These are phyloP conservation scores for Sarcophaga bullata DNA, from an alignment of 1,140 invertebrate genomes.

Conservation along the genomic window DNA sequence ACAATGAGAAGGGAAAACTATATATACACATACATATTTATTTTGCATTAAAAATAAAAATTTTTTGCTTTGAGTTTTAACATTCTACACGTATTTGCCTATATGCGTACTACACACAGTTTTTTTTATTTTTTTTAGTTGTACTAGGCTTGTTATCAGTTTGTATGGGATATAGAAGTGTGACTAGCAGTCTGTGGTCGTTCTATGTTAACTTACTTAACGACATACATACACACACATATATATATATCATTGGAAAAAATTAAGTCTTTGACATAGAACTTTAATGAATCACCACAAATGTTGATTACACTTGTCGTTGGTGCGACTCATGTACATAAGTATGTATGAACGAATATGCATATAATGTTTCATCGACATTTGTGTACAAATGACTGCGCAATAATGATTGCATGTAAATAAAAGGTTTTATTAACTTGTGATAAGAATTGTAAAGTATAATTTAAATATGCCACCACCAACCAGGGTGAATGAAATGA, in stretches of 20 bases:
- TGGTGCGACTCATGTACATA: neutral
- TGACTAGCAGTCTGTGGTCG: too few relatives aligned
- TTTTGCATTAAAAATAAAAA: neutral
- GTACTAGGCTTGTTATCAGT: too few relatives aligned
- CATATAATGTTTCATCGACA: neutral
- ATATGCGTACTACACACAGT: neutral
- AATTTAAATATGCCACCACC: too few relatives aligned
- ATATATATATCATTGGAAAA: neutral
- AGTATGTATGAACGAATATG: neutral
- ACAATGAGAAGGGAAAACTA: constrained; percentile 9
- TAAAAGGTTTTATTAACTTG: too few relatives aligned
- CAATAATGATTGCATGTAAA: neutral
- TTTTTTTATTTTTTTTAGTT: too few relatives aligned
- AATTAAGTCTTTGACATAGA: constrained; percentile 15
- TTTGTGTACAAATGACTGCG: neutral
- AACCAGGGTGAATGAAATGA: neutral
- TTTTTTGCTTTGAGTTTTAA: neutral
- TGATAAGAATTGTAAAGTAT: too few relatives aligned
- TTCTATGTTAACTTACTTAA: too few relatives aligned
- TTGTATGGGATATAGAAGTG: too few relatives aligned
- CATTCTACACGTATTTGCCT: neutral
- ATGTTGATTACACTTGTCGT: neutral
- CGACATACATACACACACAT: too few relatives aligned
- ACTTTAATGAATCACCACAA: constrained; percentile 14
- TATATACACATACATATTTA: neutral